These are phyloP conservation scores for Ondatra zibethicus DNA, from an alignment of 2,113 vertebrate genomes.

Conservation along the genomic window DNA sequence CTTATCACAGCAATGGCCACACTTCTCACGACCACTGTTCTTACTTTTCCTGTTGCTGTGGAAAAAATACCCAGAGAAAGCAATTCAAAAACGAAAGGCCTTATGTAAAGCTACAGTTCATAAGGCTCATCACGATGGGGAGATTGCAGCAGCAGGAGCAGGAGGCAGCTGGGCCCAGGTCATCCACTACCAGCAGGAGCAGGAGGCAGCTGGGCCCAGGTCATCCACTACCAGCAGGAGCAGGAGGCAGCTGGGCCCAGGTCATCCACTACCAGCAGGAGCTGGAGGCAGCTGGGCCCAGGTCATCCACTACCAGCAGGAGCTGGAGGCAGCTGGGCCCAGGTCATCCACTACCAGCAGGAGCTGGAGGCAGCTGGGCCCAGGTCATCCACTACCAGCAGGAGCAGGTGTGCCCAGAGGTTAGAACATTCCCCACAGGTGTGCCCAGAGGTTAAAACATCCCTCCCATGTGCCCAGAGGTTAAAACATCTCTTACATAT, in stretches of 20 bases:
- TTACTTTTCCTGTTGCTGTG: background rate
- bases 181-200: background rate
- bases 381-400: too few relatives aligned
- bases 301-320: background rate
- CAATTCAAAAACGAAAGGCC: background rate
- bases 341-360: background rate
- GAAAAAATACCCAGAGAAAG: background rate
- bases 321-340: background rate
- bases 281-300: too few relatives aligned
- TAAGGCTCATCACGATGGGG: background rate
- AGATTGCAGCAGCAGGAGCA: background rate
- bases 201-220: background rate
- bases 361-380: background rate
- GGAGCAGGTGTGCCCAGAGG: too few relatives aligned
- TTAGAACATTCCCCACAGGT: background rate
- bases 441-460: background rate
- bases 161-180: background rate
- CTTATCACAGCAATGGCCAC: background rate
- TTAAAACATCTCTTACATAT: background rate
- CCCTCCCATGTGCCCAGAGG: background rate
- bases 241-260: background rate
- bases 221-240: background rate
- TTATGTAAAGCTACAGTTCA: background rate
- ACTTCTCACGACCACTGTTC: background rate
- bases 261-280: background rate